Evolutionary conservation across 2,113 vertebrate genomes (phyloP).

Genomic region (Archocentrus centrarchus): DNA sequence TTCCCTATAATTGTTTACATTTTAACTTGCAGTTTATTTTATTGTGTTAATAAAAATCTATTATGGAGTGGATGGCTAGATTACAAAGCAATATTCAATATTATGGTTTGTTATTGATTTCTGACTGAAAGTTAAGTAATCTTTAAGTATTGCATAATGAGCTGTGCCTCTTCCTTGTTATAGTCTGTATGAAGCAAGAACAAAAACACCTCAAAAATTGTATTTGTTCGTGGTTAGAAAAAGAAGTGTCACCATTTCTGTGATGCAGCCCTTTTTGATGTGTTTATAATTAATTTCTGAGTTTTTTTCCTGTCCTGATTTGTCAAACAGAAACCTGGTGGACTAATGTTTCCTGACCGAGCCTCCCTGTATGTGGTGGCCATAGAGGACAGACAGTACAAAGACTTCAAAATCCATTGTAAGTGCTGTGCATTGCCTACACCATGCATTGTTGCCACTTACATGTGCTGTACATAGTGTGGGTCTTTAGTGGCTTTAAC

Average conservation of each 20-base stretch:
- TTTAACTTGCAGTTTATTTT: not conserved
- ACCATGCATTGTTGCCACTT: not conserved
- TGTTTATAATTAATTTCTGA: constrained; percentile 28
- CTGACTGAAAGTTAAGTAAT: not conserved
- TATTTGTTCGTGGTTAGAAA: constrained; percentile 3
- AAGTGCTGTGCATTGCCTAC: constrained; percentile 71
- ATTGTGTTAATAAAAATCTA: not conserved
- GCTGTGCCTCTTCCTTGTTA: not conserved
- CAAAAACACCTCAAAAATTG: constrained; percentile 8
- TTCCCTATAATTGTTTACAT: too few species aligned
- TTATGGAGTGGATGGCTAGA: not conserved
- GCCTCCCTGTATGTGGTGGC: constrained; percentile 97
- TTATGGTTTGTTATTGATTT: not conserved
- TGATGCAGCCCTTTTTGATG: constrained; percentile 18
- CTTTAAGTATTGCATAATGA: not conserved
- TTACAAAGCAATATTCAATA: not conserved
- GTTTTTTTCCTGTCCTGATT: constrained; percentile 80
- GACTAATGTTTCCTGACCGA: constrained; percentile 98
- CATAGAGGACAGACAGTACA: constrained; percentile 98
- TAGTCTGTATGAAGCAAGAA: not conserved
- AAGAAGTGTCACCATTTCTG: constrained; percentile 27
- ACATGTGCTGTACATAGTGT: not conserved
- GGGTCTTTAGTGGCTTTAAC: not conserved
- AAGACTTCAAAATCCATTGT: constrained; percentile 99
- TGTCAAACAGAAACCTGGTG: constrained; percentile 95